Conservation (phyloP, 2,888 invertebrate genomes). For the Xestoiulus laeticollis region DNA sequence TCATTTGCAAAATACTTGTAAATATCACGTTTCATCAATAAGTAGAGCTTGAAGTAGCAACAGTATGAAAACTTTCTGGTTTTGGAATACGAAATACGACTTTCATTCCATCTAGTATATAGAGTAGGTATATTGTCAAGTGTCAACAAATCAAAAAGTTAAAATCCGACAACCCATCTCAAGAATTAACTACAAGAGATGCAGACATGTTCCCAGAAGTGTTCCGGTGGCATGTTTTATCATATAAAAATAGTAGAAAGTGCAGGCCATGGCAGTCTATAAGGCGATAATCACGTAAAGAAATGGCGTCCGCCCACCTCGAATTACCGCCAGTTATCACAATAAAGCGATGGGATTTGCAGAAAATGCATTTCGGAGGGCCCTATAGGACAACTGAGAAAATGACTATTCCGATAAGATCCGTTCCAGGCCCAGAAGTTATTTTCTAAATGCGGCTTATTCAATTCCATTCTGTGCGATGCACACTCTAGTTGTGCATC, state of each 20-base stretch:
- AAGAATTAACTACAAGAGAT: not conserved
- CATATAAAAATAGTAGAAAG: not conserved
- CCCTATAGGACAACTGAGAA: not conserved
- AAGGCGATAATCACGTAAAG: constrained; percentile 26
- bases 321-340: constrained; percentile 1
- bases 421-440: not conserved
- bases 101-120: too few relatives aligned
- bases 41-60: too few relatives aligned
- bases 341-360: not conserved
- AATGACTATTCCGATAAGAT: not conserved
- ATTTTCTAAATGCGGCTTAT: constrained; percentile 26
- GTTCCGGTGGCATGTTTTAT: not conserved
- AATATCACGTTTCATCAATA: too few relatives aligned
- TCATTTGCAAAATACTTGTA: too few relatives aligned
- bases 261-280: not conserved
- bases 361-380: constrained; percentile 4
- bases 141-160: not conserved
- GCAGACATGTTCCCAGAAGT: not conserved
- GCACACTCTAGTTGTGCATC: not conserved
- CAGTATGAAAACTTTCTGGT: too few relatives aligned
- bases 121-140: too few relatives aligned
- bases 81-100: too few relatives aligned
- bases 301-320: not conserved
- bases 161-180: not conserved
- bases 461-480: not conserved